Conservation (phyloP, 2,113 vertebrate genomes). For the Perca fluviatilis region DNA sequence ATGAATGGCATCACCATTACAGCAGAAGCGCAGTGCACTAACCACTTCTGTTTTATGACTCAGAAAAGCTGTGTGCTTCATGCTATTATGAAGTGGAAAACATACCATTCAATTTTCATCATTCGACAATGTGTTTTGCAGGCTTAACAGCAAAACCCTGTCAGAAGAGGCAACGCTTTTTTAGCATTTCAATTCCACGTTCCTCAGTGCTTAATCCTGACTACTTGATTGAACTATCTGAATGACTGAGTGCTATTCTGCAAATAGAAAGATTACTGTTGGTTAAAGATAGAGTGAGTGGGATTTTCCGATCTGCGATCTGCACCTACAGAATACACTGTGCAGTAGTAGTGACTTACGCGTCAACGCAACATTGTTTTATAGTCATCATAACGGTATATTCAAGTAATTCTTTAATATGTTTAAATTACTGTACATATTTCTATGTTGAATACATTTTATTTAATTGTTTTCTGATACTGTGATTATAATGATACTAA, state of each 20-base stretch:
- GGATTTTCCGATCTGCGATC: slow-evolving; percentile 22
- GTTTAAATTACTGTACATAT: background rate
- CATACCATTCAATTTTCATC: slow-evolving; percentile 61
- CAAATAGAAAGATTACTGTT: slow-evolving; percentile 52
- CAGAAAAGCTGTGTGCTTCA: slow-evolving; percentile 51
- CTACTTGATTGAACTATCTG: slow-evolving; percentile 38
- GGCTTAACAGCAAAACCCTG: slow-evolving; percentile 36
- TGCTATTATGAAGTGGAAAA: slow-evolving; percentile 58
- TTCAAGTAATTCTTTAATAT: background rate
- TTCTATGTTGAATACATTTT: background rate
- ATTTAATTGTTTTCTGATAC: background rate
- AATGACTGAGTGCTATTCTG: slow-evolving; percentile 21
- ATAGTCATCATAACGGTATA: background rate
- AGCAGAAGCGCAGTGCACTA: slow-evolving; percentile 60
- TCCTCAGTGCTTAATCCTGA: slow-evolving; percentile 19
- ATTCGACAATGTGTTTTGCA: slow-evolving; percentile 54
- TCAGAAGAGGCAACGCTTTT: slow-evolving; percentile 12
- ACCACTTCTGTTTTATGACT: slow-evolving; percentile 71
- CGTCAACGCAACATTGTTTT: background rate
- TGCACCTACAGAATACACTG: background rate
- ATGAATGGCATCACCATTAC: slow-evolving; percentile 68
- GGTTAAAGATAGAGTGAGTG: slow-evolving; percentile 25
- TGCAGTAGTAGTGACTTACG: background rate
- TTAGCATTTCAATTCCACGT: slow-evolving; percentile 25
- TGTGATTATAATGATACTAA: background rate